These are phyloP conservation scores for Eilema griseolum DNA, from an alignment of 2,888 invertebrate genomes.

Conservation along the genomic window DNA sequence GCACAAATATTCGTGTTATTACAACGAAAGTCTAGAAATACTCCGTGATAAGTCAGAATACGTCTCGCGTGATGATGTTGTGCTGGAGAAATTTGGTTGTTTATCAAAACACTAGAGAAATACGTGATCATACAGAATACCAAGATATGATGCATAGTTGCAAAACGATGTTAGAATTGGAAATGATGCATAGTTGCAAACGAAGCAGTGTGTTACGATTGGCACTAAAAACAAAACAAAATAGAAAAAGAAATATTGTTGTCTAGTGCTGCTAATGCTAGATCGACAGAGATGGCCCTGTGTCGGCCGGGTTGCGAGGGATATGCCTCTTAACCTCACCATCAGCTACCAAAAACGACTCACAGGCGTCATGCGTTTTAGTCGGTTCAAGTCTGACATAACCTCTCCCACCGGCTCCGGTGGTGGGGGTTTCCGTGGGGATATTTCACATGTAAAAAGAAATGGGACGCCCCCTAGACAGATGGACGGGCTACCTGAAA, in stretches of 20 bases:
- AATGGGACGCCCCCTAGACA: no score
- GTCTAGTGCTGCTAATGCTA: no score
- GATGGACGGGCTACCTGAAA: no score
- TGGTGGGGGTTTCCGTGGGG: no score
- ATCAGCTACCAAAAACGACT: no score
- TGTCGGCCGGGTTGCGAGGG: no score
- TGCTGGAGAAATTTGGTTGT: constrained; percentile 25
- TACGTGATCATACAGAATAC: constrained; percentile 15
- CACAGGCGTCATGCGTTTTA: no score
- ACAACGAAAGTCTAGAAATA: constrained; percentile 16
- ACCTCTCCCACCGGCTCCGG: no score
- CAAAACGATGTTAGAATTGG: neutral
- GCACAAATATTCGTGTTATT: constrained; percentile 9
- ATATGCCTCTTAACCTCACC: no score
- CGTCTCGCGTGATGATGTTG: constrained; percentile 7
- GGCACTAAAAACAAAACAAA: neutral
- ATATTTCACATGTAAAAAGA: no score
- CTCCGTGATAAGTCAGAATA: constrained; percentile 12
- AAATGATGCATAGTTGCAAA: constrained; percentile 8
- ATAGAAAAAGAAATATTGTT: neutral
- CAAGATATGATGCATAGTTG: constrained; percentile 3
- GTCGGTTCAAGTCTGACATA: no score
- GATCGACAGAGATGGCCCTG: no score
- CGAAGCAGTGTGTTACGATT: neutral
- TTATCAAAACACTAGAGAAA: constrained; percentile 25